Evolutionary conservation across 2,888 invertebrate species (phyloP).

Genomic region (Sphaerophoria taeniata): DNA sequence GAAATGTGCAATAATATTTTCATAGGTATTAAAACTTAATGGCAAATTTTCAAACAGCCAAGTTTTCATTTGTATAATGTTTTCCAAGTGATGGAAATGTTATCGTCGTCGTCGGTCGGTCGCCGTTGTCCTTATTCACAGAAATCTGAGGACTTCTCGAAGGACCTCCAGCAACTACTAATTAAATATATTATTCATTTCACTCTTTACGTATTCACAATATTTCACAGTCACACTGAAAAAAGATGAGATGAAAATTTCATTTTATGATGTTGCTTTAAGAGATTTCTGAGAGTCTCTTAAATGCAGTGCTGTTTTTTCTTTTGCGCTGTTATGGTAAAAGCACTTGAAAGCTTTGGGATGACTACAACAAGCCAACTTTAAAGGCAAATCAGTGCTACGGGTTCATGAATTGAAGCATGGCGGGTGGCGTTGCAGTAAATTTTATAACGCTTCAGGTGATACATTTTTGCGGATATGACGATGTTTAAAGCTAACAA

Average conservation of each 20-base stretch:
- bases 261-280: not conserved
- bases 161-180: constrained; percentile 31
- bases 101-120: too few relatives aligned
- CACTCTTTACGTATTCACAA: not conserved
- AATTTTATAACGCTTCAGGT: constrained; percentile 16
- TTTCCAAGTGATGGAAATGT: not conserved
- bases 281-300: too few relatives aligned
- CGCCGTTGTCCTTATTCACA: not conserved
- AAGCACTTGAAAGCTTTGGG: not conserved
- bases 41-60: constrained; percentile 19
- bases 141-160: constrained; percentile 16
- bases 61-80: constrained; percentile 29
- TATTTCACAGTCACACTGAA: not conserved
- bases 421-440: not conserved
- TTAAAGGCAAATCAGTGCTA: too few relatives aligned
- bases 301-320: too few relatives aligned
- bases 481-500: not conserved
- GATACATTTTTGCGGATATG: not conserved
- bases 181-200: constrained; percentile 64
- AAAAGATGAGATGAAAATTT: constrained; percentile 8
- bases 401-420: not conserved
- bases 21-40: constrained; percentile 29
- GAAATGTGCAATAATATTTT: constrained; percentile 38
- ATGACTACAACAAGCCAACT: not conserved
- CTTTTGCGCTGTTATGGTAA: too few relatives aligned